Evolutionary conservation across 2,888 invertebrate species (phyloP), one percentile per base, ranked within the genome.

Genomic region (Capitulum mitella): DNA sequence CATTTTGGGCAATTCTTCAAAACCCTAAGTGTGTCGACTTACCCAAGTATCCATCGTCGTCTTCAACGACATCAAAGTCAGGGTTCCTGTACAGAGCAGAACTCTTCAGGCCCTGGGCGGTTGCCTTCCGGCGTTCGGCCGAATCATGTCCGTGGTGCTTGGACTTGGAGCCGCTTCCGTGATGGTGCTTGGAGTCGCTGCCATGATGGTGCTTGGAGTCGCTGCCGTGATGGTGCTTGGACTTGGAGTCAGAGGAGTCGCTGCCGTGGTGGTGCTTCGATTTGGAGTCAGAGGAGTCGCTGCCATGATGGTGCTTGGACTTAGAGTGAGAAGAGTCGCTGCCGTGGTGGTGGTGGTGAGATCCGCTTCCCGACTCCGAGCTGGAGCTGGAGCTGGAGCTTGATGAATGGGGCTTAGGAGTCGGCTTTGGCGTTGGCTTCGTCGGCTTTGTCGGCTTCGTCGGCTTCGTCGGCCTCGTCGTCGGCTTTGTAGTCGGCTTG

Each of bases 21-120:
- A 43, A 12, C 43, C 5, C 43, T 12, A 12, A 5, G 43, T n/a
- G 12, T 43, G 6, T 5, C 58, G 8, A 37, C 70, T 37, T 37
- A 70, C 70, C 70, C 37, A 70, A 32, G 37, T 37, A 70, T 19
- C 70, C 70, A 32, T 70, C 70, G 16, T 70, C 70, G 70, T 70
- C 70, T 22, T 70, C 70, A 2, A 70, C 37, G 1, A 8, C 8
- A 22, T 37, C 70, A 6, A 37, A 22, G 37, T 70, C 70, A 5
- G 70, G 70, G 29, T 70, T 70, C 10, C 70, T 32, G 70, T 70
- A 70, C 37, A 70, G 70, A 1, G 26, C 6, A 3, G 70, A 37
- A 16, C 32, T 70, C 64, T 34, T 64, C 37, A 26, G 22, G 19
- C 10, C 61, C 32, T 8, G 32, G 1, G 32, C 32, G 8, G 32